These are phyloP conservation scores for Danaus melanippus DNA, from an alignment of 1,140 invertebrate species.

Conservation along the genomic window DNA sequence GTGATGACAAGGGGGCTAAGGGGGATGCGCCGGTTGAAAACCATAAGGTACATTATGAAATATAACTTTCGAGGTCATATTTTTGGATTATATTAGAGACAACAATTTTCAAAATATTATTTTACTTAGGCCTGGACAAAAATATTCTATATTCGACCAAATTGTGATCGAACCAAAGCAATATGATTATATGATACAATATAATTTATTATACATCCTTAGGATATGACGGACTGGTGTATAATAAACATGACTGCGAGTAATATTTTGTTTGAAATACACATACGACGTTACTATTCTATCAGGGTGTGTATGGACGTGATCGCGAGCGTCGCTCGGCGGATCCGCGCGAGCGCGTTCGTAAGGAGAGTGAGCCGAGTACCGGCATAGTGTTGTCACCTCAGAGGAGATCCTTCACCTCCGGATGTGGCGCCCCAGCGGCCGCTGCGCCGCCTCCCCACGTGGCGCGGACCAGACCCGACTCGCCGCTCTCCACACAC, in stretches of 20 bases:
- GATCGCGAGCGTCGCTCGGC: slow-evolving; percentile 73
- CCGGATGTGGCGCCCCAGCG: slow-evolving; percentile 81
- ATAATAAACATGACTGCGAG: too few species aligned
- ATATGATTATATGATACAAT: too few species aligned
- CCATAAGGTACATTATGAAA: slow-evolving; percentile 42
- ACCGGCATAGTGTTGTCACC: slow-evolving; percentile 85
- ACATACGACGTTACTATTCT: too few species aligned
- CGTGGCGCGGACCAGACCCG: slow-evolving; percentile 68
- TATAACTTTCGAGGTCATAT: too few species aligned
- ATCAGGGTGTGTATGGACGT: slow-evolving; percentile 39
- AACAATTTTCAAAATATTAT: too few species aligned
- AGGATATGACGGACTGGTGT: too few species aligned
- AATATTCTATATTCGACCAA: too few species aligned
- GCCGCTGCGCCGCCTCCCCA: slow-evolving; percentile 58
- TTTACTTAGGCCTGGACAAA: too few species aligned
- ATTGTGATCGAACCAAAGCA: too few species aligned
- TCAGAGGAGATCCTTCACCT: slow-evolving; percentile 82
- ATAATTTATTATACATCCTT: too few species aligned
- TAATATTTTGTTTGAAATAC: neutral
- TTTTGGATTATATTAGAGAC: too few species aligned
- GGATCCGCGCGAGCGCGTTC: slow-evolving; percentile 84
- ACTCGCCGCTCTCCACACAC: slow-evolving; percentile 67
- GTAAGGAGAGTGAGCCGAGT: slow-evolving; percentile 81
- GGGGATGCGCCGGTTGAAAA: slow-evolving; percentile 63
- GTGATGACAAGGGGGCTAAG: slow-evolving; percentile 71